Conservation (phyloP, 1,140 invertebrate genomes). For the Pomacea maculata region DNA sequence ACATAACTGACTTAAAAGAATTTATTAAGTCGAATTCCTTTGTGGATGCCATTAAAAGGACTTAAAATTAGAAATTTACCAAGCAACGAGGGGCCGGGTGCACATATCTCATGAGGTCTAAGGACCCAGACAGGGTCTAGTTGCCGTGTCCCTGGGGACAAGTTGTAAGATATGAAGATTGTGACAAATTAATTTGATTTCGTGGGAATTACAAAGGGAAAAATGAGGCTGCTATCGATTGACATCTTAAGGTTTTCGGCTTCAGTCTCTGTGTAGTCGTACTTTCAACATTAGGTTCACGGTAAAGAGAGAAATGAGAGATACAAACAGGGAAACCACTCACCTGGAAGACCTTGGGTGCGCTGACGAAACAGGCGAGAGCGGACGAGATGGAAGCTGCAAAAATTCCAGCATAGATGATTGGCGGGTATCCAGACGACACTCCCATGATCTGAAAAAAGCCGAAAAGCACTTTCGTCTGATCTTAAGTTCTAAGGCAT, state of each 20-base stretch:
- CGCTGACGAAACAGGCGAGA: constrained; percentile 90
- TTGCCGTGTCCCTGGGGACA: too few relatives aligned
- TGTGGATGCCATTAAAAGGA: too few relatives aligned
- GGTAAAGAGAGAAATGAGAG: neutral
- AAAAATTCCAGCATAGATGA: constrained; percentile 96
- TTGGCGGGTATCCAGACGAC: constrained; percentile 86
- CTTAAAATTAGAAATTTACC: too few relatives aligned
- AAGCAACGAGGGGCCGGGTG: too few relatives aligned
- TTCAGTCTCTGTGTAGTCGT: neutral
- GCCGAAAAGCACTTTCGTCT: neutral
- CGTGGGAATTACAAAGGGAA: too few relatives aligned
- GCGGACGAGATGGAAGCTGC: constrained; percentile 95
- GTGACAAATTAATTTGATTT: too few relatives aligned
- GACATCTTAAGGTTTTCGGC: neutral
- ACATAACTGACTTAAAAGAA: too few relatives aligned
- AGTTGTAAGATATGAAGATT: too few relatives aligned
- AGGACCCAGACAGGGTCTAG: too few relatives aligned
- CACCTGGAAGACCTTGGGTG: constrained; percentile 52
- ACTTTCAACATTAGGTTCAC: neutral
- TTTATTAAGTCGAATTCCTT: too few relatives aligned
- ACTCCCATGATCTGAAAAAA: constrained; percentile 78
- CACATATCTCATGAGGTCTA: too few relatives aligned
- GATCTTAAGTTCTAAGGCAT: neutral
- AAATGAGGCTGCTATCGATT: neutral
- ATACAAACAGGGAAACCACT: neutral